phyloP scores from a whole-genome alignment of 1,140 invertebrate species.

The Bombus balteatus region DNA sequence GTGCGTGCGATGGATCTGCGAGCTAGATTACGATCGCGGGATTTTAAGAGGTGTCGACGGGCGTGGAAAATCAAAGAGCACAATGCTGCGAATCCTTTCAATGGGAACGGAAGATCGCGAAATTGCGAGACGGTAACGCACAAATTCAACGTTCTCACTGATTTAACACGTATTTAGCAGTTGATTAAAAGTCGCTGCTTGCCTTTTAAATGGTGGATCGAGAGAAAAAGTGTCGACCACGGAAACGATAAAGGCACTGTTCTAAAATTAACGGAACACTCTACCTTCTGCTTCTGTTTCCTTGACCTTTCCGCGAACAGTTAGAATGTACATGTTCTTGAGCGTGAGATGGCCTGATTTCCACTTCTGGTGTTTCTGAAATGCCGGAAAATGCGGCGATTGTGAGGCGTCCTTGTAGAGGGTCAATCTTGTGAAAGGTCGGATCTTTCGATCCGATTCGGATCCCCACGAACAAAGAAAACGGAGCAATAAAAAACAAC shows the following conservation, averaged over 20 bases:
- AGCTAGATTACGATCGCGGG: slow-evolving; percentile 27
- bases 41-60: slow-evolving; percentile 34
- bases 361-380: slow-evolving; percentile 21
- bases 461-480: slow-evolving; percentile 36
- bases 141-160: not conserved
- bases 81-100: no score
- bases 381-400: slow-evolving; percentile 40
- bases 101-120: slow-evolving; percentile 9
- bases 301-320: slow-evolving; percentile 50
- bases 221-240: not conserved
- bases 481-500: slow-evolving; percentile 34
- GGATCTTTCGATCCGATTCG: slow-evolving; percentile 27
- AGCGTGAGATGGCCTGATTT: not conserved
- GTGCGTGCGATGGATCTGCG: not conserved
- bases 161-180: not conserved
- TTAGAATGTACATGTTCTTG: slow-evolving; percentile 28
- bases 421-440: slow-evolving; percentile 66
- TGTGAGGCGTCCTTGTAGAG: not conserved
- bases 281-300: slow-evolving; percentile 23
- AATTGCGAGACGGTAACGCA: not conserved
- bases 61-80: slow-evolving; percentile 6
- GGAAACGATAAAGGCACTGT: not conserved
- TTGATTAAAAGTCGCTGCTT: not conserved
- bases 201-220: not conserved
- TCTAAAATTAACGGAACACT: slow-evolving; percentile 48